Evolutionary conservation across 2,888 invertebrate species (phyloP), one percentile per base, ranked within the genome.

Genomic region (Spisula subtruncata): DNA sequence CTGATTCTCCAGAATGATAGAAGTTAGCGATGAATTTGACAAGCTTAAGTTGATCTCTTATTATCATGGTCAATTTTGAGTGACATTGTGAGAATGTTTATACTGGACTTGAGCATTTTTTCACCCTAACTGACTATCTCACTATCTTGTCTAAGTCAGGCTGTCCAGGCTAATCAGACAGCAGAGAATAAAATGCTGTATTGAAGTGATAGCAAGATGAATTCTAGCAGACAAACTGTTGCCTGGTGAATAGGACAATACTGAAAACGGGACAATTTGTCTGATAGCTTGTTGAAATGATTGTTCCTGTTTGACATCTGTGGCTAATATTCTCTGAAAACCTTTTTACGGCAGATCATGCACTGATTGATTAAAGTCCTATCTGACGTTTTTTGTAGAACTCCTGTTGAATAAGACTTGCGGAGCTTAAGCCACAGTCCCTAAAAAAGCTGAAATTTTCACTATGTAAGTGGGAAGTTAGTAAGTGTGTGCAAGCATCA

Each of bases 41-140:
- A n/a, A 66, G 60, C 60, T 66, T 66, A 25, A 66, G 60, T 66
- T 66, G n/a, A 25, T 66, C 60, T 25, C 60, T 66, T 12, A 66
- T 66, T 25, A 66, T 66, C 25, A 66, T 66, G 25, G 60, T 66
- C 60, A 66, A 66, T 66, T 66, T 66, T 66, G 60, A 66, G 25
- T 25, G 60, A 12, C 25, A 66, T 25, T 66, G 25, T 25, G 60
- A 25, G 60, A 25, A 6, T 66, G 60, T 66, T 66, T 66, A 66
- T 66, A 25, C 60, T n/a, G 25, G 60, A 66, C 25, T 66, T 66
- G 60, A 66, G 25, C 25, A n/a, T n/a, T n/a, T n/a, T 66, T 66
- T 66, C 60, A 66, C 25, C 25, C n/a, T n/a, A n/a, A n/a, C n/a
- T 60, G 60, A 66, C 60, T 25, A 25, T n/a, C n/a, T n/a, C n/a